Evolutionary conservation across 2,797 vertebrate species (phyloP), one percentile per base, ranked within the genome.

Genomic region (Coranthus polyacanthus): DNA sequence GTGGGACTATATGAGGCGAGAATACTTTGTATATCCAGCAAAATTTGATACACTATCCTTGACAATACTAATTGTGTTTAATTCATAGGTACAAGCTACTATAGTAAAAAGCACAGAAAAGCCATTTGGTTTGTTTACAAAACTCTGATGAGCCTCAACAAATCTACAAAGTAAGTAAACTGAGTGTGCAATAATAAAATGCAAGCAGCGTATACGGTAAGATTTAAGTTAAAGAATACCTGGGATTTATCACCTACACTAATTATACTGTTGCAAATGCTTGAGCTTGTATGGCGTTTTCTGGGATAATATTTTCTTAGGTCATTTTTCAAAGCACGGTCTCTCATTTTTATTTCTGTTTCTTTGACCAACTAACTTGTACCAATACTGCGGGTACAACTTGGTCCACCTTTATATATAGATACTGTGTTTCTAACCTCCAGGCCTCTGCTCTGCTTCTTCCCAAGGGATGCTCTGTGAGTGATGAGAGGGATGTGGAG

Each of bases 401-500:
- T 47, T 60, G 42, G 76, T 53, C 71, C 72, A 72, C 54, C 62
- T 70, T 61, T 60, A 59, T 44, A 72, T 67, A 52, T 51, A 66
- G n/a, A 69, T 53, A 58, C 50, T 75, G 50, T 78, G 18, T 68
- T 56, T 37, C 81, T 86, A 79, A 89, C 86, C 88, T 88, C 78
- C 76, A 80, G 88, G 79, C 83, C 83, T 83, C 57, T 76, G 79
- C 69, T 82, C 78, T 76, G 53, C 79, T 55, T 67, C 76, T 78
- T 70, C 87, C 81, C 54, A 16, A 26, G 83, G 75, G 86, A 88
- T 1, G 5, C 42, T 1, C 47, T 72, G 77, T 87, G 87, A 89
- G 76, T 85, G 87, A 87, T 88, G 79, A 86, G 78, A 82, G 71
- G 79, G 71, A 83, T 85, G 73, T 79, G 46, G 58, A 86, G 78